Conservation (phyloP, 1,140 invertebrate species). For the Popillia japonica region DNA sequence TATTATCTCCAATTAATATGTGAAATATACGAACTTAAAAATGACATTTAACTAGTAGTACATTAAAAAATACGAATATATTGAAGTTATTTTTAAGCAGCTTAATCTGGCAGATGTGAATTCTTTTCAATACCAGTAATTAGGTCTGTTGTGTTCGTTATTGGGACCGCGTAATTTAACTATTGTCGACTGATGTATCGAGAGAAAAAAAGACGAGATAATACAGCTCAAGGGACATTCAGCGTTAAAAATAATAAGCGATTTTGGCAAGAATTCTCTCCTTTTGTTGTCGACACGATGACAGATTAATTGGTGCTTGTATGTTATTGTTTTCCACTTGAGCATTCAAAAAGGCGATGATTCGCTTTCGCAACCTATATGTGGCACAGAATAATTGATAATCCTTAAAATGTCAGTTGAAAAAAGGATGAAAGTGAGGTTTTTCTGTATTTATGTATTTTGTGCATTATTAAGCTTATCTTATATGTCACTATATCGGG, state of each 20-base stretch:
- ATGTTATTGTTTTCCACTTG: slow-evolving; percentile 6
- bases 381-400: background rate
- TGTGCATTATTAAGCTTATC: too few species aligned
- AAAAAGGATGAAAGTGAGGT: too few species aligned
- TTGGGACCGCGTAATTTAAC: background rate
- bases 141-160: background rate
- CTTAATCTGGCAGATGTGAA: background rate
- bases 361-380: background rate
- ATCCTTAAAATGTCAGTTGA: background rate
- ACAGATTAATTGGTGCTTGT: slow-evolving; percentile 2
- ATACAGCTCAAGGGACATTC: background rate
- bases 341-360: background rate
- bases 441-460: too few species aligned
- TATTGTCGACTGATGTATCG: slow-evolving; percentile 8
- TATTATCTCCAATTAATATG: too few species aligned
- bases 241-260: slow-evolving; percentile 29
- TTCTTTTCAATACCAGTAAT: background rate
- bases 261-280: background rate
- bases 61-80: too few species aligned
- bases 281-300: slow-evolving; percentile 13
- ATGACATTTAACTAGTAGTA: too few species aligned
- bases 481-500: too few species aligned
- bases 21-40: too few species aligned
- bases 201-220: background rate
- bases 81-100: background rate